phyloP scores from a whole-genome alignment of 2,797 vertebrate genomes.

The Pipistrellus pipistrellus region DNA sequence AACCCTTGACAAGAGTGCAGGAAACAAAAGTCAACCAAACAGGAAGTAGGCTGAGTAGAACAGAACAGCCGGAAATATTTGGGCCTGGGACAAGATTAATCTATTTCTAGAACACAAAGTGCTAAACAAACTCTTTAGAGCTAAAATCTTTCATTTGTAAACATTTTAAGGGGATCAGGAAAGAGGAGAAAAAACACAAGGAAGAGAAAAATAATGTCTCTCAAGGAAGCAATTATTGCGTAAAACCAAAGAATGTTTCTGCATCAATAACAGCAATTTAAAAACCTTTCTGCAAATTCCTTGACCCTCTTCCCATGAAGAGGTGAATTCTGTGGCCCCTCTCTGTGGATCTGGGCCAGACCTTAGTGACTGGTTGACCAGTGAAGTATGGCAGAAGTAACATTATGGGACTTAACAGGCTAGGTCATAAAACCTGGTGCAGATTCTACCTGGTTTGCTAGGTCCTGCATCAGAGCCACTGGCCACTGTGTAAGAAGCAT shows the following conservation, averaged over 20 bases:
- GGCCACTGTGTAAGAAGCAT: neutral
- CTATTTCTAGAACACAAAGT: conserved; percentile 47
- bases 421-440: neutral
- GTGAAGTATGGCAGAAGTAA: neutral
- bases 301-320: neutral
- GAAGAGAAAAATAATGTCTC: conserved; percentile 35
- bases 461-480: neutral
- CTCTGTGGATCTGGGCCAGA: conserved; percentile 2
- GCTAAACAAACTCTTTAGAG: conserved; percentile 53
- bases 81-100: conserved; percentile 17
- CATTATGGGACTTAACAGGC: neutral
- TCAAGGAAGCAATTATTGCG: neutral
- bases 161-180: conserved; percentile 14
- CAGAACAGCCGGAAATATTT: conserved; percentile 63
- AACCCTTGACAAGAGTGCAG: conserved; percentile 68
- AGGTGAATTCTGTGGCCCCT: conserved; percentile 3
- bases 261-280: neutral
- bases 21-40: conserved; percentile 82
- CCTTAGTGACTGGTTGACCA: neutral
- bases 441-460: neutral
- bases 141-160: conserved; percentile 51
- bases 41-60: conserved; percentile 77
- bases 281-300: conserved; percentile 56
- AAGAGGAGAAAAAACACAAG: neutral
- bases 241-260: conserved; percentile 30